Conservation (phyloP, 2,113 vertebrate genomes). For the Forbesichthys agassizii region DNA sequence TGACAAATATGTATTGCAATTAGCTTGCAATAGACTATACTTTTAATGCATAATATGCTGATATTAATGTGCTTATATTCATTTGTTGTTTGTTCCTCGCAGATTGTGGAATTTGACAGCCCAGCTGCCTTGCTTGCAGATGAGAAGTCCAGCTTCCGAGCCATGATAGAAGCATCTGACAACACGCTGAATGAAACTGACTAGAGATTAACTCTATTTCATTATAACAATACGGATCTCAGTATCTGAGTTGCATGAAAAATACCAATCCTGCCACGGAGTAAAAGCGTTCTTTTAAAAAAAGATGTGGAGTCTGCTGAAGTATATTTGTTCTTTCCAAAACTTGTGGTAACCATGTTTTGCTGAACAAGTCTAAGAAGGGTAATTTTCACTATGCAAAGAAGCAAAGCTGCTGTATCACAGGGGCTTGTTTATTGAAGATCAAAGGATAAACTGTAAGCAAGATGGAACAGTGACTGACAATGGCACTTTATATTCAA, state of each 20-base stretch:
- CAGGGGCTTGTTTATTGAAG: conserved; percentile 19
- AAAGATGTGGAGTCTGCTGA: conserved; percentile 23
- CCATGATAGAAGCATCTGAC: conserved; percentile 90
- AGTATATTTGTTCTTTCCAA: conserved; percentile 33
- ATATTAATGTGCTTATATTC: conserved; percentile 12
- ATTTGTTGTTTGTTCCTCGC: conserved; percentile 38
- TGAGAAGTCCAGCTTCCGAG: conserved; percentile 90
- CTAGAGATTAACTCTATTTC: conserved; percentile 28
- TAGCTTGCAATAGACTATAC: no score
- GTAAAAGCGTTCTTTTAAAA: conserved; percentile 25
- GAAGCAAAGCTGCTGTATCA: conserved; percentile 7
- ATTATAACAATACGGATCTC: conserved; percentile 5
- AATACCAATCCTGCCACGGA: conserved; percentile 21
- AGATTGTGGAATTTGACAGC: conserved; percentile 96
- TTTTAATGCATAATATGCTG: neutral
- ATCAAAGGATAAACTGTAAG: conserved; percentile 38
- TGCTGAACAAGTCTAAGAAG: conserved; percentile 25
- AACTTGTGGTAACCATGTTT: conserved; percentile 37
- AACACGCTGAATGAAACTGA: conserved; percentile 50
- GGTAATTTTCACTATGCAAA: conserved; percentile 39
- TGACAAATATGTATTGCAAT: no score
- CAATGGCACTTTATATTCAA: conserved; percentile 64
- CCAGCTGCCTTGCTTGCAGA: conserved; percentile 88
- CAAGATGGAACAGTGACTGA: conserved; percentile 35
- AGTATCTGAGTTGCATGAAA: conserved; percentile 36